phyloP scores from a whole-genome alignment of 1,140 invertebrate species.

The Drosophila ambigua region DNA sequence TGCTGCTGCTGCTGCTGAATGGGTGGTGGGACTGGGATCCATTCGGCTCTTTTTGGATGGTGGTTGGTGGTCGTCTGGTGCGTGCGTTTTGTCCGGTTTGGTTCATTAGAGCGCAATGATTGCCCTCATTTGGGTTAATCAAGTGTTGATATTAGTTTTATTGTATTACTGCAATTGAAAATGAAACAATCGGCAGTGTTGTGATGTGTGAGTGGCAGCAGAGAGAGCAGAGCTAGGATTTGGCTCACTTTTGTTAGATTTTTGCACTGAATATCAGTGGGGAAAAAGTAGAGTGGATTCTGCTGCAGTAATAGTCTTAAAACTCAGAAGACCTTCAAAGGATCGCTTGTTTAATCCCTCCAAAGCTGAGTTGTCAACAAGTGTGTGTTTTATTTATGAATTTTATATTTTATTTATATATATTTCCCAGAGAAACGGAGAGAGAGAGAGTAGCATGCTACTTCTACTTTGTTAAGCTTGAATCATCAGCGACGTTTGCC shows the following conservation, averaged over 20 bases:
- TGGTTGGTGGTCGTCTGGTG: constrained; percentile 33
- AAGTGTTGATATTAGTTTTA: constrained; percentile 76
- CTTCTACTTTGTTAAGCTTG: constrained; percentile 23
- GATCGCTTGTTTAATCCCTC: too few species aligned
- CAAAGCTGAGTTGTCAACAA: too few species aligned
- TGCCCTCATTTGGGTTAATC: constrained; percentile 80
- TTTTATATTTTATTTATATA: too few species aligned
- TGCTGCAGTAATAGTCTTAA: too few species aligned
- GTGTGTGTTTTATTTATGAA: too few species aligned
- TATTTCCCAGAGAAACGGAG: too few species aligned
- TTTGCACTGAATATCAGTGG: too few species aligned
- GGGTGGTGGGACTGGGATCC: constrained; percentile 9
- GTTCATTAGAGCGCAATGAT: constrained; percentile 79
- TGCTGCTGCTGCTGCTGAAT: neutral
- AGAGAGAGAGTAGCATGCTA: too few species aligned
- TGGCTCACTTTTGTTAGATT: too few species aligned
- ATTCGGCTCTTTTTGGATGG: neutral
- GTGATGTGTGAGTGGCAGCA: neutral
- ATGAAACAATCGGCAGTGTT: constrained; percentile 30
- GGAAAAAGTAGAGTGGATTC: too few species aligned
- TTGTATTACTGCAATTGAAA: constrained; percentile 53
- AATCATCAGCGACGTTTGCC: constrained; percentile 41
- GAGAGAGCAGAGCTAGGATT: too few species aligned
- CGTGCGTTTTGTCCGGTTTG: constrained; percentile 67
- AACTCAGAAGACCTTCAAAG: too few species aligned